Evolutionary conservation across 64 coral and sea anemone species (phyloP).

Genomic region (Hydrozoanthus tunicans): DNA sequence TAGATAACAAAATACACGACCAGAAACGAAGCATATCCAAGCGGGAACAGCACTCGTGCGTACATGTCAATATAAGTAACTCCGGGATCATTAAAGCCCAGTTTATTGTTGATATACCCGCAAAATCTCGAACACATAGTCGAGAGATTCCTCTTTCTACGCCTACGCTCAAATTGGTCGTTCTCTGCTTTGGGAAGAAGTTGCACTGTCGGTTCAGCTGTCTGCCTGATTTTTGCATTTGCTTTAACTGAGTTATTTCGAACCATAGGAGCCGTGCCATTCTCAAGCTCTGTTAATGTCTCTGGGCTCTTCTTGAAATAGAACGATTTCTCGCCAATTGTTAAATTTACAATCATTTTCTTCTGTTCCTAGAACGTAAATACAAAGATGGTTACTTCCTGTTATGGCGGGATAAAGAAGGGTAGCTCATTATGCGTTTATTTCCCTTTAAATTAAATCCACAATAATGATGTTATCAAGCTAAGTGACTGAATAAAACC

Average conservation of each 20-base stretch:
- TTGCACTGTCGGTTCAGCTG: neutral
- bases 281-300: conserved; percentile 23
- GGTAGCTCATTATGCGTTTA: neutral
- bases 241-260: conserved; percentile 23
- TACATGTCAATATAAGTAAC: conserved; percentile 70
- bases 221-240: neutral
- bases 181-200: neutral
- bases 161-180: neutral
- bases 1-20: conserved; percentile 82
- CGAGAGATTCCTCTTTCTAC: neutral
- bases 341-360: conserved; percentile 43
- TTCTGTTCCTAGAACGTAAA: conserved; percentile 24
- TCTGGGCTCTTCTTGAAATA: conserved; percentile 27
- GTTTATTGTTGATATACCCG: neutral
- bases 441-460: neutral
- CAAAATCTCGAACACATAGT: neutral
- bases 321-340: conserved; percentile 18
- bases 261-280: neutral
- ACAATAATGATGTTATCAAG: neutral
- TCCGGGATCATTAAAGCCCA: conserved; percentile 41
- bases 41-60: conserved; percentile 72
- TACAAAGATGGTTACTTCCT: neutral
- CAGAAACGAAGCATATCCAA: conserved; percentile 72
- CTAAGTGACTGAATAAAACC: too few relatives aligned
- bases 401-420: neutral